Evolutionary conservation across 2,888 invertebrate genomes (phyloP).

Genomic region (Drosophila eohydei): DNA sequence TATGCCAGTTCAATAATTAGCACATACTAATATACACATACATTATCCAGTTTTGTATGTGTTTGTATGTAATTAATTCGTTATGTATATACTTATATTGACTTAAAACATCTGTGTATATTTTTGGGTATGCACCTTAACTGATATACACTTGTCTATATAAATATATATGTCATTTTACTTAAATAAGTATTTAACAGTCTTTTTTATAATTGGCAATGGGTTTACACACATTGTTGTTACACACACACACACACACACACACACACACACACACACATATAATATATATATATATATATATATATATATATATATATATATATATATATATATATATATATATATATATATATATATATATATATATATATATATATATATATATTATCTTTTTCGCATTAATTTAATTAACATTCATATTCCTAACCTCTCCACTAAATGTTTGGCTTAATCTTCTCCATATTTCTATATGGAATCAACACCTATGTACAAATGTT

Average conservation of each 20-base stretch:
- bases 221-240: constrained; percentile 57
- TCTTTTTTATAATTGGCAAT: constrained; percentile 76
- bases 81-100: neutral
- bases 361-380: constrained; percentile 10
- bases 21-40: neutral
- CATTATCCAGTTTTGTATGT: neutral
- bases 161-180: constrained; percentile 7
- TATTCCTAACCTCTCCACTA: constrained; percentile 1
- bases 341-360: constrained; percentile 10
- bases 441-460: constrained; percentile 24
- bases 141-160: neutral
- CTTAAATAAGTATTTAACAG: constrained; percentile 63
- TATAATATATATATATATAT: constrained; percentile 1
- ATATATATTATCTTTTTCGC: constrained; percentile 3
- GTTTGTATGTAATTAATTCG: neutral
- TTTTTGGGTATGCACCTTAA: neutral
- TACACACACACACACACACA: constrained; percentile 15
- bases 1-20: neutral
- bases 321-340: constrained; percentile 14
- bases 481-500: constrained; percentile 4
- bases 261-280: constrained; percentile 1
- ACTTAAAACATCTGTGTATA: neutral
- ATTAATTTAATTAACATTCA: constrained; percentile 21
- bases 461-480: neutral
- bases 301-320: constrained; percentile 13